Evolutionary conservation across 1,140 invertebrate genomes (phyloP), one percentile per base, ranked within the genome.

Genomic region (Hypsibius dujardini): DNA sequence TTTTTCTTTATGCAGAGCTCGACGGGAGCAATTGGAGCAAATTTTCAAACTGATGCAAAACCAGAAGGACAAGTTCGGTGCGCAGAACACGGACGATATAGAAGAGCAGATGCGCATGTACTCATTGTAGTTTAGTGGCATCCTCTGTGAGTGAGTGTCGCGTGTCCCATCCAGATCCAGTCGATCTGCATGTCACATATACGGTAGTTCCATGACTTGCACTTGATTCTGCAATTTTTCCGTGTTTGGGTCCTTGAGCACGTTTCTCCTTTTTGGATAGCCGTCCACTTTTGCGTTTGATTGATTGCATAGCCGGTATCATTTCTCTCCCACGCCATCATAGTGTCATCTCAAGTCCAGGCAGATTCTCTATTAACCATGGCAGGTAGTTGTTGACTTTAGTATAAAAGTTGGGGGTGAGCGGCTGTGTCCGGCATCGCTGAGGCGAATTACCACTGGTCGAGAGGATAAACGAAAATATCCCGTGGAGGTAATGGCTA

Each of bases 101-200:
- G 50, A 56, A 56, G 50, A 56, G n/a, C 50, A 56, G 50, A 56
- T 56, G 50, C 50, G 50, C 7, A 56, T 56, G 50, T 56, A 56
- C 50, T 7, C 50, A 12, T 56, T 56, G 50, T 56, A 56, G n/a
- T 28, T 28, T 28, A 28, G 28, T 28, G 28, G 28, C 28, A 28
- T 28, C 28, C 28, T 28, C 28, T 28, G 28, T 28, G 28, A 28
- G 28, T 28, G 28, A 28, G 28, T 28, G 28, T 28, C 28, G 28
- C 28, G 28, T 28, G 28, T 28, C 28, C 28, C 28, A 28, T 28
- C 28, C 28, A 28, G 28, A 28, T 28, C 28, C 28, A 28, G 28
- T 28, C 28, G 28, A 28, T 28, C 28, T 28, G 28, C 28, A 28
- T 28, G 28, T 28, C 28, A 28, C 28, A 28, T 28, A 28, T 28